Evolutionary conservation across 2,113 vertebrate species (phyloP).

Genomic region (Malurus melanocephalus): DNA sequence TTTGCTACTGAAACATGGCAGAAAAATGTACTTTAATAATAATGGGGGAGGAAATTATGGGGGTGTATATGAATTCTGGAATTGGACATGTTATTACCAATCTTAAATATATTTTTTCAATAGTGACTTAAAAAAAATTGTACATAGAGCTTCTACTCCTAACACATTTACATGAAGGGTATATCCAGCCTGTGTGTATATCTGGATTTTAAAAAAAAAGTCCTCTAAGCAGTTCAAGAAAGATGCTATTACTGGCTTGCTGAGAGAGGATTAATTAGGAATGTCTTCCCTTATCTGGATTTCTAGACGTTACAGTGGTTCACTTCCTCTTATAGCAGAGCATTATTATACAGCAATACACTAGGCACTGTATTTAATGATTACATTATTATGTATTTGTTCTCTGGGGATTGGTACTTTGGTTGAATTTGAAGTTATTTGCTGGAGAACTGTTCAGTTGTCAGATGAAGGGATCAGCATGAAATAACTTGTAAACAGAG

Average conservation of each 20-base stretch:
- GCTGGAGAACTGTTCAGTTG: background rate
- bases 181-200: background rate
- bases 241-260: slow-evolving; percentile 35
- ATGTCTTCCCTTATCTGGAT: slow-evolving; percentile 46
- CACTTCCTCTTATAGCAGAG: slow-evolving; percentile 3
- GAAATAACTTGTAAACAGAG: background rate
- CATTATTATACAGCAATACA: background rate
- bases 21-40: background rate
- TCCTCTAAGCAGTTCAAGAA: slow-evolving; percentile 29
- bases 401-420: background rate
- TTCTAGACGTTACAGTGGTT: slow-evolving; percentile 66
- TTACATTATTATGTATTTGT: background rate
- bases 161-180: background rate
- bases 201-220: background rate
- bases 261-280: slow-evolving; percentile 49
- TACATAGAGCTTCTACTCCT: background rate
- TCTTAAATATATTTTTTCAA: background rate
- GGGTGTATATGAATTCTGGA: background rate
- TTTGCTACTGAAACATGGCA: background rate
- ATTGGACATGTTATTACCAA: background rate
- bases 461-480: background rate
- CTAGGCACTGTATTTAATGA: background rate
- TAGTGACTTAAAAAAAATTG: background rate
- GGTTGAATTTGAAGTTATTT: background rate
- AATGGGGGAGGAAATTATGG: background rate